Base-by-base conservation (phyloP, 35 echinoderm and acorn worm species). In the Diadema setosum region DNA sequence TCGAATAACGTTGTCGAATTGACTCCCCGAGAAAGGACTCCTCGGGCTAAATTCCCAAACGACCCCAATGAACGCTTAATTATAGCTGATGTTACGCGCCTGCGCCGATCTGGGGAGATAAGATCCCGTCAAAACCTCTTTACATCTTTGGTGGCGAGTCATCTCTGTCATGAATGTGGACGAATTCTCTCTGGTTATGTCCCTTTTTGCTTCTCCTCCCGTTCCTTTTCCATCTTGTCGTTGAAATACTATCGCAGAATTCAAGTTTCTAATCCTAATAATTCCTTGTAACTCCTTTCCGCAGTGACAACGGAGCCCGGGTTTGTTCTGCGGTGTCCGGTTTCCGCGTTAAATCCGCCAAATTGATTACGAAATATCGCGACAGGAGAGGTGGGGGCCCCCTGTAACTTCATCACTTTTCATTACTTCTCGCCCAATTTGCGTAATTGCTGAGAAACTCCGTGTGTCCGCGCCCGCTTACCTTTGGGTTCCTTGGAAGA, bases 351-450 rank as follows among this genome's bases (percentile, higher is more conserved):
- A 67, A 67, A 67, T 67, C 63, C 63, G 63, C 63, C 63, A 67
- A 67, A 67, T 67, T 67, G 63, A 67, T 67, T 67, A 67, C 63
- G 37, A 67, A 67, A 67, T 67, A 67, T 67, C 63, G 63, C 63
- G 27, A 16, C 17, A 26, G 16, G 21, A 11, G 27, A 34, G 27
- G 30, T 67, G 63, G 27, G 63, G 27, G 30, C 37, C 27, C 63
- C 18, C 37, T 34, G 63, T 67, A 67, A 67, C 63, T 67, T 67
- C 63, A 67, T 67, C 63, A 67, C 63, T 33, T 67, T 67, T 67
- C 63, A 67, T 67, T 67, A 67, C 63, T 67, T 67, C 63, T 26
- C 63, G 63, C 63, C 63, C 63, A 67, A 67, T 67, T 67, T 67
- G 63, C 20, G 25, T 33, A 67, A 67, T 67, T 67, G 63, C 63